phyloP scores from a whole-genome alignment of 2,888 invertebrate species.

The Hydropsyche betteni region DNA sequence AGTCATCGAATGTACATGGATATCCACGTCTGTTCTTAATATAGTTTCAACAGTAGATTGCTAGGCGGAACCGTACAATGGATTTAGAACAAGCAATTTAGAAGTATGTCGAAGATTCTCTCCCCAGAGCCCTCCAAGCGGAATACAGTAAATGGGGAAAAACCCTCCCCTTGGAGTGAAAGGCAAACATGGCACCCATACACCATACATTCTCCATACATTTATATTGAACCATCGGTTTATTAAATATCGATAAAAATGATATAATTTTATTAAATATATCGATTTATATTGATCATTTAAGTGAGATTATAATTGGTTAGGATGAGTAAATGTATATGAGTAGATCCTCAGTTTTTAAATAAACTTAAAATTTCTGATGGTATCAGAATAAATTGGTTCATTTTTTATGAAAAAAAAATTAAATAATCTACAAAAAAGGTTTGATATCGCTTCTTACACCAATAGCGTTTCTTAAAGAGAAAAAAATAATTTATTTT shows the following conservation, averaged over 20 bases:
- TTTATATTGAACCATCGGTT: too few relatives aligned
- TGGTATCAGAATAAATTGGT: too few relatives aligned
- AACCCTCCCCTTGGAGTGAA: constrained; percentile 33
- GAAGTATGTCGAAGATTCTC: constrained; percentile 48
- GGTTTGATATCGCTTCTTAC: too few relatives aligned
- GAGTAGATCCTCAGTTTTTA: too few relatives aligned
- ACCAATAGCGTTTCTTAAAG: constrained; percentile 16
- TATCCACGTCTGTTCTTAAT: constrained; percentile 3
- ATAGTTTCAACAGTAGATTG: constrained; percentile 38
- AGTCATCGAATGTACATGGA: not conserved
- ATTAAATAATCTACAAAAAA: not conserved
- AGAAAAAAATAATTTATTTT: constrained; percentile 37
- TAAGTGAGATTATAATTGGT: too few relatives aligned
- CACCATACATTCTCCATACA: constrained; percentile 9
- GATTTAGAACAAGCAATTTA: constrained; percentile 51
- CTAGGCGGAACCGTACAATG: constrained; percentile 42
- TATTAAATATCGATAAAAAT: too few relatives aligned
- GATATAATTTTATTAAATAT: too few relatives aligned
- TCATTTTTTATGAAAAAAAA: too few relatives aligned
- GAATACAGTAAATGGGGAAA: constrained; percentile 41
- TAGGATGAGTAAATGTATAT: too few relatives aligned
- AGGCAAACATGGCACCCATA: constrained; percentile 39
- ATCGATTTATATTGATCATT: too few relatives aligned
- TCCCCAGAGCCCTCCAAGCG: constrained; percentile 39
- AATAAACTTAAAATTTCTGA: too few relatives aligned